Evolutionary conservation across 2,888 invertebrate genomes (phyloP).

Genomic region (Temnothorax unifasciatus): DNA sequence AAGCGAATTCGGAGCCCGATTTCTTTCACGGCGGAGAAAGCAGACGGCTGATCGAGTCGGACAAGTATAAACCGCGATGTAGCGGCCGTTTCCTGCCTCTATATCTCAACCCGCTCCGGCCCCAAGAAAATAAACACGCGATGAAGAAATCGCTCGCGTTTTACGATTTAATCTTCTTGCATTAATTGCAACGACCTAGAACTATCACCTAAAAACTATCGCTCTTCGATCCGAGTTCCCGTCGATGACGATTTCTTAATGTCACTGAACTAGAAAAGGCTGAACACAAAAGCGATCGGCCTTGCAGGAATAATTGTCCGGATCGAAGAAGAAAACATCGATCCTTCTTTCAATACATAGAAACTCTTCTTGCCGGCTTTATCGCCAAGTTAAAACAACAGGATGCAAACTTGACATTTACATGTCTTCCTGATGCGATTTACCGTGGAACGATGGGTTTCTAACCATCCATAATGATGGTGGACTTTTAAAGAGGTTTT

Average conservation of each 20-base stretch:
- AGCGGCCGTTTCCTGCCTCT: conserved; percentile 25
- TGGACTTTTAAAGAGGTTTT: conserved; percentile 67
- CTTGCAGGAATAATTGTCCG: neutral
- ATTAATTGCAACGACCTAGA: conserved; percentile 24
- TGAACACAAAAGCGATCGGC: neutral
- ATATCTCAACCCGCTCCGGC: neutral
- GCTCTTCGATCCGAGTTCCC: neutral
- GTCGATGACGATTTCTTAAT: neutral
- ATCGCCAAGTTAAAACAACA: conserved; percentile 18
- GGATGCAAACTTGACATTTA: conserved; percentile 54
- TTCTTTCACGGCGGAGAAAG: conserved; percentile 72
- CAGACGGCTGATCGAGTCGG: conserved; percentile 53
- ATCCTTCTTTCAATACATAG: neutral
- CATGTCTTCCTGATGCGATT: conserved; percentile 21
- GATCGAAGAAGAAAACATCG: neutral
- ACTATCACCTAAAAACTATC: conserved; percentile 20
- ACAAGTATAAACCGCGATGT: conserved; percentile 21
- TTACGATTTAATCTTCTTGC: conserved; percentile 23
- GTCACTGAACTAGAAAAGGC: neutral
- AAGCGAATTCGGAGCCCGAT: conserved; percentile 43
- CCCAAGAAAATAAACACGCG: neutral
- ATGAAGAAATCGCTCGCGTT: conserved; percentile 13
- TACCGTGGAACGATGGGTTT: conserved; percentile 58
- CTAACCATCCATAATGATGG: conserved; percentile 47
- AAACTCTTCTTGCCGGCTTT: neutral